Conservation (phyloP, 1,140 invertebrate species). For the Grapholita molesta region DNA sequence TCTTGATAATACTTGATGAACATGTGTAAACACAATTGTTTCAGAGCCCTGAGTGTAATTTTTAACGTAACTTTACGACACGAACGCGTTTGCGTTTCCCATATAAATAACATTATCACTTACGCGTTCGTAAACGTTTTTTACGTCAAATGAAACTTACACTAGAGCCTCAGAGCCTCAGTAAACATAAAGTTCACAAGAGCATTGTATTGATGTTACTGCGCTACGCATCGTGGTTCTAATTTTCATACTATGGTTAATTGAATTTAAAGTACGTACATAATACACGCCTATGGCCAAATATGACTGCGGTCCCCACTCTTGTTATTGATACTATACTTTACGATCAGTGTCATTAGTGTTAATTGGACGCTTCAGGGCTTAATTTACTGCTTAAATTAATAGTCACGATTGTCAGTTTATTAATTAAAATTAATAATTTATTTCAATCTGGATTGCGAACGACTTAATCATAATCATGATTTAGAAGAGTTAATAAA, state of each 20-base stretch:
- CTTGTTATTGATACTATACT: background rate
- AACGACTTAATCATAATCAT: background rate
- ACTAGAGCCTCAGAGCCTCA: no score
- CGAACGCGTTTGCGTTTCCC: no score
- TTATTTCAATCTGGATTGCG: background rate
- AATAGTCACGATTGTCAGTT: slow-evolving; percentile 14
- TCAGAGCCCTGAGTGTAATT: no score
- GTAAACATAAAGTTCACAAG: background rate
- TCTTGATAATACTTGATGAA: no score
- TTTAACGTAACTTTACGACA: no score
- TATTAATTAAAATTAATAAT: slow-evolving; percentile 14
- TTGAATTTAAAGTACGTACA: background rate
- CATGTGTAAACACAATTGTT: no score
- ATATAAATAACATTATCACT: no score
- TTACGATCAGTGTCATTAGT: background rate
- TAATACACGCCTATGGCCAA: background rate
- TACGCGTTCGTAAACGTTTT: no score
- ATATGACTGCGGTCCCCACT: background rate
- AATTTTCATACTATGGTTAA: background rate
- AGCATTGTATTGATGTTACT: background rate
- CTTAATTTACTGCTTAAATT: slow-evolving; percentile 10
- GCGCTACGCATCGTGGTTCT: no score
- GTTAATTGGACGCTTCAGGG: slow-evolving; percentile 17
- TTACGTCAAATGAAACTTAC: no score
- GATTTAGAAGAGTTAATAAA: background rate